A percentile compares a stretch with the other conserved stretches of the same genome.
Evolutionary conservation across 2,888 invertebrate genomes (phyloP).

Genomic region (Thereva nobilitata): DNA sequence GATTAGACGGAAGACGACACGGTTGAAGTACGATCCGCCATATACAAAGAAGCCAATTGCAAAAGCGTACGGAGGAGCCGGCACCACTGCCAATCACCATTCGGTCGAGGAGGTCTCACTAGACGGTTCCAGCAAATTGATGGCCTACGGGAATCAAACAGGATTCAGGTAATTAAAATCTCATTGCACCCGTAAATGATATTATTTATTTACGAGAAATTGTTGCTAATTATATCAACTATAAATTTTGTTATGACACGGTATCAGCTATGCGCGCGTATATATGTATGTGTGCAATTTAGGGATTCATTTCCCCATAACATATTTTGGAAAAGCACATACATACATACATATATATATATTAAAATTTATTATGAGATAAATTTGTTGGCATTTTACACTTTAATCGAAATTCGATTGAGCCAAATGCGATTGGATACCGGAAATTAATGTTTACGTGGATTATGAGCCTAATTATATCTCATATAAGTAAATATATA

Average conservation of each 20-base stretch:
- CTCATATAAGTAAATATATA: neutral
- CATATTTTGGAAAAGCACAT: too few relatives aligned
- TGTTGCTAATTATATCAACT: too few relatives aligned
- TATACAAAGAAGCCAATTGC: conserved; percentile 82
- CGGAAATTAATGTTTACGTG: conserved; percentile 1
- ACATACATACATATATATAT: too few relatives aligned
- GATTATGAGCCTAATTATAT: conserved; percentile 20
- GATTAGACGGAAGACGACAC: conserved; percentile 83
- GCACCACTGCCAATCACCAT: conserved; percentile 70
- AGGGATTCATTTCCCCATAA: too few relatives aligned
- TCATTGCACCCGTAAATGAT: too few relatives aligned
- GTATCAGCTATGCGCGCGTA: too few relatives aligned
- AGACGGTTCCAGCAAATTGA: conserved; percentile 81
- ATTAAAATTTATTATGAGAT: too few relatives aligned
- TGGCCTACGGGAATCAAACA: conserved; percentile 71
- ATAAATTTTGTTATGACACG: too few relatives aligned
- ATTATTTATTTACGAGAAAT: too few relatives aligned
- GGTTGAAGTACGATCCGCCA: conserved; percentile 86
- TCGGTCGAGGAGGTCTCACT: conserved; percentile 79
- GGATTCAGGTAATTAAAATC: conserved; percentile 67
- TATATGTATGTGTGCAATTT: too few relatives aligned
- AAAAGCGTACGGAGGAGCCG: conserved; percentile 68
- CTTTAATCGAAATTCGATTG: conserved; percentile 20
- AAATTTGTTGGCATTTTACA: conserved; percentile 1
- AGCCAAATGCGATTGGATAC: conserved; percentile 1